Base-by-base conservation (phyloP, 1,140 invertebrate genomes). In the Drosophila elegans region DNA sequence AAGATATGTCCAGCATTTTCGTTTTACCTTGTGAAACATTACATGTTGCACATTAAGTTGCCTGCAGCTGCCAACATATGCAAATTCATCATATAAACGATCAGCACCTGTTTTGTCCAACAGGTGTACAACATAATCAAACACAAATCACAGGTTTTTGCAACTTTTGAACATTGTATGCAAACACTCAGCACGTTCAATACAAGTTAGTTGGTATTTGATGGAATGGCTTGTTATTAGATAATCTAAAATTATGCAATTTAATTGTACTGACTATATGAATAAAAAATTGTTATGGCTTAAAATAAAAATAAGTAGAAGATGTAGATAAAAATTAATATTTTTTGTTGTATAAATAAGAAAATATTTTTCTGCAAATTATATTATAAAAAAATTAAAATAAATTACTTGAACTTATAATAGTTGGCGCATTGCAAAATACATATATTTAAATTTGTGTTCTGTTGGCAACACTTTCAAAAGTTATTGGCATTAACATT, bases 61-160 rank as follows among this genome's bases (percentile, higher is more conserved):
- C 59, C 51, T 62, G 52, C 59, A 62, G 59, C 62, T 46, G 42
- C 32, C 44, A 62, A 63, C 45, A 63, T 67, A 67, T 67, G 63
- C 63, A 63, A 63, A 67, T 49, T 62, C 63, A 67, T 67, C 57
- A 51, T 13, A 25, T 11, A 42, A 67, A 16, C 36, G 63, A 67
- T 63, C 34, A 48, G 25, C 63, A 48, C 63, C 45, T 48, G 63
- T 25, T 67, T 67, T 36, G 64, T 63, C n/a, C 29, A 67, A 67
- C 64, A 67, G 64, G 60, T 67, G 64, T 67, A 42, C 64, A 63
- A 64, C 64, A 67, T 64, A 44, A 67, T 67, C 64, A 27, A 12
- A 44, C 64, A 64, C 27, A 51, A 62, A 67, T 67, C 63, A 49
- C 44, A 13, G 16, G 57, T 49, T 67, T 63, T 67, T 32, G 62